Percentiles rank a stretch among this genome's conserved stretches.
Evolutionary conservation across 2,888 invertebrate genomes (phyloP).

Genomic region (Chironomus riparius): DNA sequence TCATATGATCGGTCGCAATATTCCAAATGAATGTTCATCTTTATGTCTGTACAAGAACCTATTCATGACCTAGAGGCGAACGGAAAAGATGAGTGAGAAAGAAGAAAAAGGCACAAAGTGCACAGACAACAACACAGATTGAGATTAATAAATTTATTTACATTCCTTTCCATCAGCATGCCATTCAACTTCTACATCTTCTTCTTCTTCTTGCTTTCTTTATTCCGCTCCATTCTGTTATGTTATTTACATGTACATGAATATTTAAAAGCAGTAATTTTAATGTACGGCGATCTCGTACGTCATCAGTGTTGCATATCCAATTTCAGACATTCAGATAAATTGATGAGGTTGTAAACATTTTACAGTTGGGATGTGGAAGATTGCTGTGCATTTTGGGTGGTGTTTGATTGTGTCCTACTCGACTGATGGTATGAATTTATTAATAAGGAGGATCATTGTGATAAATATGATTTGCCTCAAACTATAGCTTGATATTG

Average conservation of each 20-base stretch:
- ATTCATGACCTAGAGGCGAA: constrained; percentile 1
- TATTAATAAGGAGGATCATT: too few relatives aligned
- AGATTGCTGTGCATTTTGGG: too few relatives aligned
- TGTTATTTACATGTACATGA: not conserved
- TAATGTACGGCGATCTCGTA: not conserved
- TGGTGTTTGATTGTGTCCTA: too few relatives aligned
- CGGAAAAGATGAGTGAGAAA: not conserved
- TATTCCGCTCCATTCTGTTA: not conserved
- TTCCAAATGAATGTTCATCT: not conserved
- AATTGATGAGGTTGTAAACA: too few relatives aligned
- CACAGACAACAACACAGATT: not conserved
- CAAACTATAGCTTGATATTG: too few relatives aligned
- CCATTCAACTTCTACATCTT: not conserved
- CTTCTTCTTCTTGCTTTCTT: not conserved
- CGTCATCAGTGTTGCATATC: not conserved
- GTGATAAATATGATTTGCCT: too few relatives aligned
- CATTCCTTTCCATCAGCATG: not conserved
- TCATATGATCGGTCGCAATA: constrained; percentile 10
- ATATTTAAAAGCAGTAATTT: not conserved
- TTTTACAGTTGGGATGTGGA: too few relatives aligned
- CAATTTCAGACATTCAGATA: not conserved
- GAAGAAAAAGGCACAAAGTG: not conserved
- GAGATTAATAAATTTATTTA: not conserved
- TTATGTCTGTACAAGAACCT: not conserved
- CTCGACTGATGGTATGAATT: too few relatives aligned